Conservation (phyloP, 2,797 vertebrate species). For the Pogonophryne albipinna region DNA sequence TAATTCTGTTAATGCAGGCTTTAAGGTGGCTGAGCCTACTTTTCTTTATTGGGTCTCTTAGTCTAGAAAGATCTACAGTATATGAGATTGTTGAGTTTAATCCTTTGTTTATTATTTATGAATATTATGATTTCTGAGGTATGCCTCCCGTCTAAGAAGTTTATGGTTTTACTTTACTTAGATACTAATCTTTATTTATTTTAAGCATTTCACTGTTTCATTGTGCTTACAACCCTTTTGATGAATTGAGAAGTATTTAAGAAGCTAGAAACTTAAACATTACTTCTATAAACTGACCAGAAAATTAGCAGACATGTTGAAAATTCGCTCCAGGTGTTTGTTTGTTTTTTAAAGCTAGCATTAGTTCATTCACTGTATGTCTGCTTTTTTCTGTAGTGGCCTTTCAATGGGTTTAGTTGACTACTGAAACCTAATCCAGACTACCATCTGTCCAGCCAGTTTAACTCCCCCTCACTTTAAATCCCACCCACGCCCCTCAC, state of each 20-base stretch:
- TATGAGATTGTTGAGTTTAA: neutral
- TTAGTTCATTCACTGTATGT: conserved; percentile 20
- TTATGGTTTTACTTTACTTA: neutral
- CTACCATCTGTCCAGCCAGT: conserved; percentile 67
- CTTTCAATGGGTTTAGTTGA: conserved; percentile 69
- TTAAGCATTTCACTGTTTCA: neutral
- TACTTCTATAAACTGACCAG: neutral
- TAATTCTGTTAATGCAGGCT: conserved; percentile 86
- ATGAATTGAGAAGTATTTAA: neutral
- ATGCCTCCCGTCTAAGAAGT: neutral
- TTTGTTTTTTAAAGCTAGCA: conserved; percentile 18
- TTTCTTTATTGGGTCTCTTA: conserved; percentile 38
- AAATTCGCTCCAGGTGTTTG: neutral
- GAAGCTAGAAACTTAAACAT: conserved; percentile 3
- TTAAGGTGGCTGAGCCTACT: conserved; percentile 82
- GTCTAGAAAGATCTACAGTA: conserved; percentile 25
- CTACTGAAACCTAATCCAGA: conserved; percentile 60
- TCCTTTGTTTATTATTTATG: conserved; percentile 7
- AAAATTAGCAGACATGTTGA: conserved; percentile 7
- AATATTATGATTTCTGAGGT: neutral
- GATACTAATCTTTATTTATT: neutral
- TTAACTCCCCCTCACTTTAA: conserved; percentile 41
- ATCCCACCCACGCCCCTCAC: conserved; percentile 49
- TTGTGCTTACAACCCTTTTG: neutral
- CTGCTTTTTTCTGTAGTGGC: conserved; percentile 55